Evolutionary conservation across 1,140 invertebrate genomes (phyloP).

Genomic region (Hyphantria cunea): DNA sequence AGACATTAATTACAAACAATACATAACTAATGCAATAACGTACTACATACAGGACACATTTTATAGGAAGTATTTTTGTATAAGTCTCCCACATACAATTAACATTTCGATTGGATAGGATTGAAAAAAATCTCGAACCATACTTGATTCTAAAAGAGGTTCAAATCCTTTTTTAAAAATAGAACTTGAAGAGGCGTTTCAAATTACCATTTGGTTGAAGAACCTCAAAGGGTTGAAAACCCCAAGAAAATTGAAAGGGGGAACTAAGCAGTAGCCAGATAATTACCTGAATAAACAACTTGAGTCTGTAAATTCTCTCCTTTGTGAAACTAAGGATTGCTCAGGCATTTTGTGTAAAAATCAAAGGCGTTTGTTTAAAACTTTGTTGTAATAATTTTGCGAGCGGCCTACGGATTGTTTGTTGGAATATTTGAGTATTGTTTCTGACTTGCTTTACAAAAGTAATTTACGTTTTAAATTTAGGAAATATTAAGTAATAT

Average conservation of each 20-base stretch:
- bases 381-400: not conserved
- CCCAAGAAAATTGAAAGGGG: constrained; percentile 10
- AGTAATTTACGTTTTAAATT: no score
- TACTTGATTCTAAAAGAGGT: not conserved
- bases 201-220: constrained; percentile 15
- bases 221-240: constrained; percentile 13
- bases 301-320: not conserved
- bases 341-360: not conserved
- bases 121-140: no score
- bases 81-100: no score
- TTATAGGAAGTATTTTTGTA: no score
- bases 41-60: no score
- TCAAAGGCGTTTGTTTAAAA: not conserved
- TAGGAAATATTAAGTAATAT: no score
- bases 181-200: not conserved
- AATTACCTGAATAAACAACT: constrained; percentile 24
- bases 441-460: no score
- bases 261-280: constrained; percentile 4
- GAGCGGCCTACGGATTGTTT: no score
- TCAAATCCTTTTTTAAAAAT: not conserved
- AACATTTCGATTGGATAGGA: no score
- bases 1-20: no score
- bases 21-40: no score
- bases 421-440: no score
- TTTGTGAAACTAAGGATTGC: not conserved